Evolutionary conservation across 2,797 vertebrate genomes (phyloP), one percentile per base, ranked within the genome.

Genomic region (Myotis findleyi): DNA sequence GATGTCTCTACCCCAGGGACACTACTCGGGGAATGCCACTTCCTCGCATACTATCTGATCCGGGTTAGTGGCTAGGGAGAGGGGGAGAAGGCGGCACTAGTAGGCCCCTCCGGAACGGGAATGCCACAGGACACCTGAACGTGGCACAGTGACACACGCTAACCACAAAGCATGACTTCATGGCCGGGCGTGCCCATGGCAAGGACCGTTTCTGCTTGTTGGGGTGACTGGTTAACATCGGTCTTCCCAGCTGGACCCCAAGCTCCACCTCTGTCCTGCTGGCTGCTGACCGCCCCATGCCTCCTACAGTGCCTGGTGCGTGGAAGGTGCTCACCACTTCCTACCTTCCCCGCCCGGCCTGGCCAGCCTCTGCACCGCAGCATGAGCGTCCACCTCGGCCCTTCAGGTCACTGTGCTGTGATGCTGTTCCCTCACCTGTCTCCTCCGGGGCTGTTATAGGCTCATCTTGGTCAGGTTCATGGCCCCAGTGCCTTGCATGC

Each of bases 231-330:
- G 10, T 7, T 33, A 16, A 33, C n/a, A 23, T 53, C 25, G 1
- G 5, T 30, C 33, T 36, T 38, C 53, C 13, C n/a, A 20, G 14
- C 71, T 51, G 6, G 1, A 41, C 23, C 53, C 55, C 17, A 12
- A 38, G 6, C 47, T 23, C 25, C 18, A 0, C 27, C 57, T 82
- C 69, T 62, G n/a, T 17, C 33, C 9, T 44, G 2, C n/a, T 3
- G 2, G 9, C 41, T 36, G 21, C 36, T 81, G 14, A 23, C 7
- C n/a, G 30, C 57, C 66, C 75, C 57, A 6, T 2, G 27, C 11
- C n/a, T 6, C 20, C 30, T 10, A 1, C 6, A 0, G 14, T 1
- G 2, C 62, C 68, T 51, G 51, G 13, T 0, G 0, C 1, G 1
- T 9, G 0, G 25, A 2, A 36, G 77, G 18, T 0, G 2, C 27